Base-by-base conservation (phyloP, 37 sponge, comb jelly and placozoan species). In the Spongilla lacustris region DNA sequence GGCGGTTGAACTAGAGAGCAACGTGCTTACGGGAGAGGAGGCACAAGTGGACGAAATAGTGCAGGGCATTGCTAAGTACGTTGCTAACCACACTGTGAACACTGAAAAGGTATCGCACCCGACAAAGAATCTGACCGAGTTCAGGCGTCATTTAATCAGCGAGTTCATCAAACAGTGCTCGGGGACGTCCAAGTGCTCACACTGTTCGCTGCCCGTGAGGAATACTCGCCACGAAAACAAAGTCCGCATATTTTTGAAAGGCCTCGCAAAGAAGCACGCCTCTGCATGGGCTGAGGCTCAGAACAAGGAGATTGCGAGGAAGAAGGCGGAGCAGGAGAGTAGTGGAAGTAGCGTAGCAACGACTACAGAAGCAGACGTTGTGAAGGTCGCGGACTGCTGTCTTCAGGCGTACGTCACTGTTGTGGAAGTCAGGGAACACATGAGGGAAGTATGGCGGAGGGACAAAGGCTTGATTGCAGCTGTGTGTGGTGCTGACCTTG, bases 201-300 rank as follows among this genome's bases (percentile, higher is more conserved):
- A 96, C 66, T 98, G 98, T 76, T 31, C 50, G 0, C 93, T 95
- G 9, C 98, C 98, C 50, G 89, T 91, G 14, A 77, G 95, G 17
- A 66, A 66, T 0, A 66, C 96, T 4, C 76, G 92, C n/a, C 92
- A 94, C 30, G 96, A 98, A 50, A 36, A 83, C 32, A 69, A 71
- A 0, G 67, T 72, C 19, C 85, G 87, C 34, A 76, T 98, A 11
- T 95, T 94, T 49, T 80, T 89, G 32, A 88, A 75, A 67, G 91
- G 88, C 2, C 74, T 98, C 21, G 49, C 87, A 10, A 79, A 32
- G 49, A 96, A 93, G 72, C 71, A 89, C 37, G 87, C 91, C 17
- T 67, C 21, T 6, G 22, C 49, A 29, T 94, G 94, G 94, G 71
- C 86, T 10, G 66, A 58, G 0, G 76, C 87, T 0, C 30, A 35